Percentiles rank a stretch among this genome's conserved stretches.
phyloP scores from a whole-genome alignment of 2,797 vertebrate genomes.

The Micrastur ruficollis region DNA sequence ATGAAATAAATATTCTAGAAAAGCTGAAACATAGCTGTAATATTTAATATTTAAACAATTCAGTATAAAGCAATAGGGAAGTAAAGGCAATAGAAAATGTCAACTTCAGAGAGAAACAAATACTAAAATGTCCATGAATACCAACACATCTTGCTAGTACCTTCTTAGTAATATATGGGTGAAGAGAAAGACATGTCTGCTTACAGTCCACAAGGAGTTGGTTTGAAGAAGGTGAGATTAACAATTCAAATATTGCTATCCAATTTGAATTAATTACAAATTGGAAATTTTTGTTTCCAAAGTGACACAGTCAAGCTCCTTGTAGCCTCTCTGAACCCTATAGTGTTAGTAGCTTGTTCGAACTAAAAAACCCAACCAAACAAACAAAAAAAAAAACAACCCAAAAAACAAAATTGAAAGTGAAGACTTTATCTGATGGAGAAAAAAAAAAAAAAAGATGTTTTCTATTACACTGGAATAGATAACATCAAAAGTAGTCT shows the following conservation, averaged over 20 bases:
- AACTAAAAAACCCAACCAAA: not conserved
- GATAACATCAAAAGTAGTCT: not conserved
- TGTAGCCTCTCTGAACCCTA: not conserved
- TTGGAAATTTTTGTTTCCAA: not conserved
- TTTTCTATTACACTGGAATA: not conserved
- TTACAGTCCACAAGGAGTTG: not conserved
- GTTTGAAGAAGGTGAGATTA: not conserved
- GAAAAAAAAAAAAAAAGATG: not conserved
- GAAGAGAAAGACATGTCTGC: not conserved
- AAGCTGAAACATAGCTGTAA: not conserved
- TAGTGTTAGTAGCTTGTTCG: not conserved
- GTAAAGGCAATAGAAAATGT: not conserved
- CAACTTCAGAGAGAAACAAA: not conserved
- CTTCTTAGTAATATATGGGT: not conserved
- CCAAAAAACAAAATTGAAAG: too few species aligned
- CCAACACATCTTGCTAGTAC: not conserved
- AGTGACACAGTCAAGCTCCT: not conserved
- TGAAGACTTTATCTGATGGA: not conserved
- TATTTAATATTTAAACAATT: not conserved
- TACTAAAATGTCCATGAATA: not conserved
- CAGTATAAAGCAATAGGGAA: not conserved
- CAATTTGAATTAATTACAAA: not conserved
- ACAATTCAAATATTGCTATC: not conserved
- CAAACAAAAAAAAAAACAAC: not conserved
- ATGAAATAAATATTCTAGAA: not conserved